A percentile compares a stretch with the other conserved stretches of the same genome.
Evolutionary conservation across 2,113 vertebrate genomes (phyloP).

Genomic region (Vulpes vulpes): DNA sequence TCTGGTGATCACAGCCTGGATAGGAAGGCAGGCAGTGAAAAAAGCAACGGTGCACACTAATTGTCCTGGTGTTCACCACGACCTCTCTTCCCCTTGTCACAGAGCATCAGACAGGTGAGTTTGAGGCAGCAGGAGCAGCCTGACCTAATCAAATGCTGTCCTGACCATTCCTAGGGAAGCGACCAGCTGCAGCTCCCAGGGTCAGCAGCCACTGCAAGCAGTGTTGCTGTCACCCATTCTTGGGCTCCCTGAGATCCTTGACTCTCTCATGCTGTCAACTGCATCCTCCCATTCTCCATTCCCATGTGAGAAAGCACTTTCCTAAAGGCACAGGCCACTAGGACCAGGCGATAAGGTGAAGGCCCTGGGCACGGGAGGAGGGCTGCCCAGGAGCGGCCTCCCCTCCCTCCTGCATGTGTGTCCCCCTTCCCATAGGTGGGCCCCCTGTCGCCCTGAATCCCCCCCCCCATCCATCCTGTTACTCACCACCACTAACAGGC

Average conservation of each 20-base stretch:
- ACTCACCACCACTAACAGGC: background rate
- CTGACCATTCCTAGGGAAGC: background rate
- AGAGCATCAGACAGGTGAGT: background rate
- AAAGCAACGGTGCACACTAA: background rate
- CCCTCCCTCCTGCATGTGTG: accelerated
- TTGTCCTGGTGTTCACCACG: background rate
- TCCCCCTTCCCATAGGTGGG: too few species aligned
- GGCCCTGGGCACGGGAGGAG: background rate
- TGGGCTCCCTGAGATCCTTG: background rate
- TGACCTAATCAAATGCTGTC: conserved; percentile 61
- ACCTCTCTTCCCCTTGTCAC: conserved; percentile 56
- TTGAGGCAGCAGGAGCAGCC: conserved; percentile 44
- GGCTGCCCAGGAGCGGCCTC: accelerated
- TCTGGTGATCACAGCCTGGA: background rate
- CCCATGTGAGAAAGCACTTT: background rate
- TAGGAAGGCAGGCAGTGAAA: background rate
- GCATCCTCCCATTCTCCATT: background rate
- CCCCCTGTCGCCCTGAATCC: background rate
- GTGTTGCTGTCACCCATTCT: background rate
- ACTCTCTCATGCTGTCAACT: background rate
- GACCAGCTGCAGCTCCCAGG: background rate
- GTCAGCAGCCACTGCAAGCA: background rate
- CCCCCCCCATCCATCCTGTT: too few species aligned
- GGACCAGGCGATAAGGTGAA: background rate
- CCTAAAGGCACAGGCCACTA: background rate